Conservation (phyloP, 2,888 invertebrate species). For the Nymphalis urticae region DNA sequence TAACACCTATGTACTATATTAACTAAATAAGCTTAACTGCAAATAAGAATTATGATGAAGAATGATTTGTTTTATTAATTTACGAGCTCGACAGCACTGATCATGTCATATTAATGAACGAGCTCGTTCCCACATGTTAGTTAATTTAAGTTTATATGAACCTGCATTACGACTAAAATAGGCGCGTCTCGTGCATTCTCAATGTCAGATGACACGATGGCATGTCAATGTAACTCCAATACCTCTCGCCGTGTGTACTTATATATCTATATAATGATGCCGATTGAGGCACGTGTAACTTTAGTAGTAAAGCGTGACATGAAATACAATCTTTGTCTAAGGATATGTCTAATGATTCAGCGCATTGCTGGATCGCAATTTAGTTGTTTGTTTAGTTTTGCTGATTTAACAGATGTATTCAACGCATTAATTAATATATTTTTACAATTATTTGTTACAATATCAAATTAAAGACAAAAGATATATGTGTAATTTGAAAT, state of each 20-base stretch:
- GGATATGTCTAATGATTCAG: background rate
- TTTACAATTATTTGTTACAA: background rate
- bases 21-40: background rate
- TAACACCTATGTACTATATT: too few species aligned
- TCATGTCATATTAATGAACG: background rate
- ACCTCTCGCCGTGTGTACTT: background rate
- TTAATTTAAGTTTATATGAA: background rate
- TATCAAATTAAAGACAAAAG: background rate
- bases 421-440: background rate
- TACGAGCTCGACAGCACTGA: conserved; percentile 5
- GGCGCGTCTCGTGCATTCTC: background rate
- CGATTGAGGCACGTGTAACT: conserved; percentile 8
- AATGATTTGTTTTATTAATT: conserved; percentile 16
- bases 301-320: background rate
- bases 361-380: background rate
- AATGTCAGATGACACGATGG: conserved; percentile 9
- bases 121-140: background rate
- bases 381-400: background rate
- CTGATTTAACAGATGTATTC: background rate
- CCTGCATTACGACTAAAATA: background rate
- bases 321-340: conserved; percentile 3
- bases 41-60: conserved; percentile 17
- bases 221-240: conserved; percentile 5
- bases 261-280: background rate
- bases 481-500: too few species aligned